These are phyloP conservation scores for Rachycentron canadum DNA, from an alignment of 2,797 vertebrate species.

Conservation along the genomic window DNA sequence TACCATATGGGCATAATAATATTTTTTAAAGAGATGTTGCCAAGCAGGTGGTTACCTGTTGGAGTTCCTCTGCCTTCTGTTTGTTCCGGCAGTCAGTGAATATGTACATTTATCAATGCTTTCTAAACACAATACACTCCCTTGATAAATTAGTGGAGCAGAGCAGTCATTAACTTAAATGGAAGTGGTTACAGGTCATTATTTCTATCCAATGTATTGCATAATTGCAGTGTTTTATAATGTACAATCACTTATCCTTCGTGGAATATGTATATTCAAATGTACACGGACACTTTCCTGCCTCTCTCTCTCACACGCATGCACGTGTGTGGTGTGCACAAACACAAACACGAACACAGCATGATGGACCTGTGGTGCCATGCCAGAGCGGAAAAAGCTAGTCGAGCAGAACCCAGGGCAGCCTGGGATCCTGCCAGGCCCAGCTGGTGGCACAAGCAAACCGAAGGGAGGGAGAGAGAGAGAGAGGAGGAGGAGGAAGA, in stretches of 20 bases:
- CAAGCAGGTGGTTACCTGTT: constrained; percentile 43
- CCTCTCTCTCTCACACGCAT: constrained; percentile 9
- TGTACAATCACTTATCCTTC: constrained; percentile 5
- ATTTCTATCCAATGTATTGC: constrained; percentile 21
- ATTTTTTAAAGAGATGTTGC: neutral
- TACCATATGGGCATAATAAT: neutral
- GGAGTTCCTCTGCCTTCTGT: constrained; percentile 18
- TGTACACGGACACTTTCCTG: neutral
- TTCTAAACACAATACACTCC: neutral
- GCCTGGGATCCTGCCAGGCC: constrained; percentile 71
- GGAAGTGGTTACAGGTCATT: constrained; percentile 30
- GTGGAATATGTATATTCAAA: constrained; percentile 12
- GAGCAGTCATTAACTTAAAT: constrained; percentile 28
- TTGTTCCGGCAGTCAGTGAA: constrained; percentile 22
- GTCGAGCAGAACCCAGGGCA: constrained; percentile 75
- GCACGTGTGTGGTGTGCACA: no score
- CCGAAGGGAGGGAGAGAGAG: constrained; percentile 36
- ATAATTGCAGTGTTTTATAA: constrained; percentile 13
- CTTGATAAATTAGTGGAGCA: constrained; percentile 24
- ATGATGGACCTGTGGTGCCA: constrained; percentile 65
- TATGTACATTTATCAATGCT: constrained; percentile 4
- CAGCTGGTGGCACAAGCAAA: constrained; percentile 69
- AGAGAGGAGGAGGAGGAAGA: constrained; percentile 39
- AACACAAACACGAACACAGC: constrained; percentile 50
- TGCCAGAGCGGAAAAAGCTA: constrained; percentile 73